Base-by-base conservation (phyloP, 2,113 vertebrate genomes). In the Sarotherodon lohbergeri region DNA sequence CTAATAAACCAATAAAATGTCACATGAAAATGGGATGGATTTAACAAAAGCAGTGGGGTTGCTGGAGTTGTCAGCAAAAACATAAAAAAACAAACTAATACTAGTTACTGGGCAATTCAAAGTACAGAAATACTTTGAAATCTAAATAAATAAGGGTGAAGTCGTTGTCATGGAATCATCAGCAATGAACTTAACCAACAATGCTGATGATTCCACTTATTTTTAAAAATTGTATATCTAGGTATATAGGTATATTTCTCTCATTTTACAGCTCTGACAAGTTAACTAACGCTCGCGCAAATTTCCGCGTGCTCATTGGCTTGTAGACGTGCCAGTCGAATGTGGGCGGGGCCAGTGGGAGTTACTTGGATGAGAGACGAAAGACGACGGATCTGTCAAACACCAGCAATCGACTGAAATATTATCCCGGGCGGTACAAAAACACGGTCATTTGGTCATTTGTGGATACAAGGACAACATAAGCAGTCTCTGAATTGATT, bases 381-480 rank as follows among this genome's bases (percentile, higher is more conserved):
- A 82, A 81, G 80, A 86, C 83, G 86, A 84, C 85, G 46, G 89
- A 94, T 92, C 94, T 96, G 95, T 96, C 95, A 96, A 95, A 96
- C 88, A 36, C 46, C 90, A 91, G 89, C 86, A 91, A 24, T 17
- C 93, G 54, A 39, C 85, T 88, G 93, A 92, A 90, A 91, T 85
- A 91, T 90, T 57, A 76, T 32, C 82, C 68, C 48, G 8, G 79
- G 81, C 82, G 84, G 56, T 17, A 14, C 63, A 43, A 68, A 87
- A 87, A 59, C 68, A 56, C 16, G 56, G 34, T 27, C 41, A 81
- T 83, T 81, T 81, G 24, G 57, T 85, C 36, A 41, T 79, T 80
- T 52, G 73, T 39, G 52, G 66, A n/a, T 43, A 68, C 48, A 36
- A 52, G 39, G 52, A 71, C 41, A 55, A 76, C 54, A 14, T 9